Percentiles rank a stretch among this genome's conserved stretches.
phyloP scores from a whole-genome alignment of 2,797 vertebrate species.

The Acanthopagrus latus region DNA sequence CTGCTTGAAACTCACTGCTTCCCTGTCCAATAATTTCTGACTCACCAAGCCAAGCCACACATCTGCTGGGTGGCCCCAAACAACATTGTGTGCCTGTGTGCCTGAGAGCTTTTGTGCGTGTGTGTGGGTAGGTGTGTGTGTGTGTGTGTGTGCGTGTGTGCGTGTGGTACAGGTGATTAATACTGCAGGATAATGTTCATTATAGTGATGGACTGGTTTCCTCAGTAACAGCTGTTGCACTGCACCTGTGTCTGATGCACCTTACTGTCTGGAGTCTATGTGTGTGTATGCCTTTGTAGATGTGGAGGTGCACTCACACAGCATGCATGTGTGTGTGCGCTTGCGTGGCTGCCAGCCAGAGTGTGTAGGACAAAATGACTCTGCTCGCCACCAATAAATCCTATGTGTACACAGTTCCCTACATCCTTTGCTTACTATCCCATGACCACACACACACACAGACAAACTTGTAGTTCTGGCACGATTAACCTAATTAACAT shows the following conservation, averaged over 20 bases:
- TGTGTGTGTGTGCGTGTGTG: slow-evolving; percentile 18
- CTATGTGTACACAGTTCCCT: slow-evolving; percentile 19
- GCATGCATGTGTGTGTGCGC: slow-evolving; percentile 38
- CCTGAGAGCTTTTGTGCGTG: slow-evolving; percentile 22
- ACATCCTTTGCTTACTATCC: slow-evolving; percentile 25
- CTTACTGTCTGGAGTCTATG: slow-evolving; percentile 55
- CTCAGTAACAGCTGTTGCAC: slow-evolving; percentile 81
- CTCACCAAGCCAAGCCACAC: slow-evolving; percentile 62
- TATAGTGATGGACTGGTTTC: slow-evolving; percentile 84
- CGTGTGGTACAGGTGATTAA: slow-evolving; percentile 76
- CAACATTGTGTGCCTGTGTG: slow-evolving; percentile 39
- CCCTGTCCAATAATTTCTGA: slow-evolving; percentile 62
- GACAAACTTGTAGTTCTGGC: slow-evolving; percentile 5
- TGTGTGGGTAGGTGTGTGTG: slow-evolving; percentile 5
- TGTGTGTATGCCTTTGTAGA: slow-evolving; percentile 42
- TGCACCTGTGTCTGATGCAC: slow-evolving; percentile 74
- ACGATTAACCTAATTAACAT: slow-evolving; percentile 39
- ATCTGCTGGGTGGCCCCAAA: slow-evolving; percentile 69
- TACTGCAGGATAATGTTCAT: slow-evolving; percentile 79
- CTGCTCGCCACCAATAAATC: slow-evolving; percentile 43
- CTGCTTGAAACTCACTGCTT: slow-evolving; percentile 37
- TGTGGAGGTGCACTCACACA: slow-evolving; percentile 29
- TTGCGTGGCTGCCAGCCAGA: slow-evolving; percentile 44
- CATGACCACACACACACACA: slow-evolving; percentile 6
- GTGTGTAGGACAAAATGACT: slow-evolving; percentile 60